These are phyloP conservation scores for Macaca mulatta DNA, from an alignment of 2,113 vertebrate species.

Conservation along the genomic window DNA sequence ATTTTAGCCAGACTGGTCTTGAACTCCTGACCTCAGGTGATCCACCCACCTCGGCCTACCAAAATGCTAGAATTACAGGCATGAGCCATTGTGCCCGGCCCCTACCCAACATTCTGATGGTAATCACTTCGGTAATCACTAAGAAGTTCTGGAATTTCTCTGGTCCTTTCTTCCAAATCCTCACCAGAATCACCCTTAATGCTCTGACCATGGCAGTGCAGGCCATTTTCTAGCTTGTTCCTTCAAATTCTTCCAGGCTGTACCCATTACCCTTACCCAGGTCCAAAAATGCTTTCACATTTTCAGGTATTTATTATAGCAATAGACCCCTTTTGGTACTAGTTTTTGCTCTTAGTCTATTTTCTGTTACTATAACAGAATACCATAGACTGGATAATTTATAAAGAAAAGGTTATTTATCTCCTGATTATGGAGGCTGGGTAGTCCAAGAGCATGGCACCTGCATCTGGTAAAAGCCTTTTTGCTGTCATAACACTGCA, in stretches of 20 bases:
- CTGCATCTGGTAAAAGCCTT: neutral
- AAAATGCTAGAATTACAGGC: too few species aligned
- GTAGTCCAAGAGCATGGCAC: neutral
- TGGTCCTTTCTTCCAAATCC: neutral
- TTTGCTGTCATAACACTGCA: neutral
- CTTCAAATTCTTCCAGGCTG: neutral
- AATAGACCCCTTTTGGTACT: neutral
- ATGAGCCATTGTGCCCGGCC: too few species aligned
- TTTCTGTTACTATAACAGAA: neutral
- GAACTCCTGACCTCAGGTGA: too few species aligned
- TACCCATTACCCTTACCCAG: neutral
- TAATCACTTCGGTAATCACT: neutral
- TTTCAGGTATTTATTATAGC: neutral
- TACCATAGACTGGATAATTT: neutral
- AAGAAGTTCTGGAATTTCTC: neutral
- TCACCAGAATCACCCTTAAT: neutral
- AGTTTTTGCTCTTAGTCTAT: neutral
- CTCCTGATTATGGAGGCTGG: neutral
- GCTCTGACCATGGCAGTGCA: neutral
- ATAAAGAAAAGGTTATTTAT: neutral
- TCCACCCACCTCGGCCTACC: too few species aligned
- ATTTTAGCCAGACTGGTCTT: too few species aligned
- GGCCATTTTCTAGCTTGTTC: neutral
- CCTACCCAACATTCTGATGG: neutral
- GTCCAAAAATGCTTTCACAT: neutral